These are phyloP conservation scores for Paradisaea rubra DNA, from an alignment of 2,113 vertebrate species.

Conservation along the genomic window DNA sequence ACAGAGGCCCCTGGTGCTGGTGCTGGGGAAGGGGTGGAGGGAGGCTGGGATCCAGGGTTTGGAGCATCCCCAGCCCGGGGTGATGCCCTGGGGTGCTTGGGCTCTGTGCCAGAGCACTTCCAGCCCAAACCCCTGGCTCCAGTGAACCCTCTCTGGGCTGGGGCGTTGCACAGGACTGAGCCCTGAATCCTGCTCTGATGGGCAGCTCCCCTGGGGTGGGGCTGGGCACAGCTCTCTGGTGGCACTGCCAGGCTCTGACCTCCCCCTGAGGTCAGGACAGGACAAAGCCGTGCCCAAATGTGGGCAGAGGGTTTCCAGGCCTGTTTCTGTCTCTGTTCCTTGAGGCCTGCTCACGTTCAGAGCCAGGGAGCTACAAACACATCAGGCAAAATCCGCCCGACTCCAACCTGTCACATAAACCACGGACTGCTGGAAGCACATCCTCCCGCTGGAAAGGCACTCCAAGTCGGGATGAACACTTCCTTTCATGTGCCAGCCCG, in stretches of 20 bases:
- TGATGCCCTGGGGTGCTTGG: background rate
- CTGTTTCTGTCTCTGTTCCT: background rate
- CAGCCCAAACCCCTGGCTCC: background rate
- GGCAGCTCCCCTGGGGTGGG: accelerated
- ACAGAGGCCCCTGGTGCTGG: accelerated
- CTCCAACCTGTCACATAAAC: background rate
- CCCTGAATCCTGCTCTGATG: accelerated
- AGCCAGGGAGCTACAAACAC: background rate
- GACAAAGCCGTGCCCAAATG: background rate
- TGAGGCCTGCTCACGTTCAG: background rate
- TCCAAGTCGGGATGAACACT: accelerated
- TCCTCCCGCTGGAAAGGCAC: accelerated
- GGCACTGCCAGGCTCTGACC: background rate
- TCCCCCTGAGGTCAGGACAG: background rate
- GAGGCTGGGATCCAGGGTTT: background rate
- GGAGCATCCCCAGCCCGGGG: background rate
- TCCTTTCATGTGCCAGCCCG: background rate
- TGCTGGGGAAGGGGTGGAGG: background rate
- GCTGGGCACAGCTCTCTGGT: background rate
- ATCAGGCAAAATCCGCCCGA: background rate
- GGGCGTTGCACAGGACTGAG: accelerated
- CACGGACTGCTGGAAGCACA: accelerated
- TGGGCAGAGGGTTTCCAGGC: background rate
- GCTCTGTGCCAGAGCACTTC: background rate
- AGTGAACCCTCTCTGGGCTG: background rate